Base-by-base conservation (phyloP, 1,140 invertebrate species). In the Grapholita molesta region DNA sequence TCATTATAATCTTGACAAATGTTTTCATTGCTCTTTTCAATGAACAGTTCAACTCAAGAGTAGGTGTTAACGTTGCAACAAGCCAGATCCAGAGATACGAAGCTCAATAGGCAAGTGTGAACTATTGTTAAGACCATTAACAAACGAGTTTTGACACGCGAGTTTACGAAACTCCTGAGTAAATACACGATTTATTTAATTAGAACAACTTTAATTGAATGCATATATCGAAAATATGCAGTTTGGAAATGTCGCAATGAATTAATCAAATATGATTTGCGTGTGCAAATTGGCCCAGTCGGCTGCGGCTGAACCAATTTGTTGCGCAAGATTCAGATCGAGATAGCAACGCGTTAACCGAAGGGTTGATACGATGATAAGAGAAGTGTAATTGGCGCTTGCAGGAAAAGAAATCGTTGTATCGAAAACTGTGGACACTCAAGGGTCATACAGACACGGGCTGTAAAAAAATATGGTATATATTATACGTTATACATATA, bases 101-200 rank as follows among this genome's bases (percentile, higher is more conserved):
- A 84, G 84, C 84, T 86, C 80, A 86, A 87, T 84, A 83, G 79
- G 76, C 75, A 76, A 84, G 81, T 87, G 84, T 86, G 81, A 86
- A 78, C 79, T 72, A 86, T 86, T 89, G 79, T 85, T 78, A 75
- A 70, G 69, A 70, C 77, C 78, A 84, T 79, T 79, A 82, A 84
- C 83, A 83, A 86, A 89, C 84, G 78, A 80, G 86, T 86, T 85
- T 79, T 83, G 84, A 83, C 86, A 87, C 83, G 86, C 83, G 79
- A 86, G 64, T 78, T 87, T 89, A 80, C 84, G 84, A 86, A 86
- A 88, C 81, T 79, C 83, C 82, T 83, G 80, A 82, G 80, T 85
- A 85, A 86, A 86, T 84, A 84, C 70, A 73, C 70, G 70, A 80
- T 75, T 86, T 81, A 87, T 86, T 85, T 79, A 86, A 86, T 89